Evolutionary conservation across 2,113 vertebrate species (phyloP).

Genomic region (Phrynosoma blainvillii): DNA sequence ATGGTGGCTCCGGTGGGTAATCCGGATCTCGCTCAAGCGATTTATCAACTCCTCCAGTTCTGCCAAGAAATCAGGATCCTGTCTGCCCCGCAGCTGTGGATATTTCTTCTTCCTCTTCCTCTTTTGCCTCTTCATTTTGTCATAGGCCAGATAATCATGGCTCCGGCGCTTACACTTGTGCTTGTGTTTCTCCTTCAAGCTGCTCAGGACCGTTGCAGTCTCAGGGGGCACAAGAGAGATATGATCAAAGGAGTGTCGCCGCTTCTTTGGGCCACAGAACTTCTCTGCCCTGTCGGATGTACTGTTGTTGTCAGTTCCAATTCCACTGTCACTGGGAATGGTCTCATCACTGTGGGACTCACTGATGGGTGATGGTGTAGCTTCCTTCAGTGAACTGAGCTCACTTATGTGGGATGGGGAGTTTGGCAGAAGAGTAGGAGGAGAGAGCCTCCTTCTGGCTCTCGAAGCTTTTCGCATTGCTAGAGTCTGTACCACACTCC

Average conservation of each 20-base stretch:
- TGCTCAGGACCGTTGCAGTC: slow-evolving; percentile 71
- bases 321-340: slow-evolving; percentile 90
- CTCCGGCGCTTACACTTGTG: slow-evolving; percentile 90
- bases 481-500: slow-evolving; percentile 81
- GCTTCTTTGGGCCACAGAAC: slow-evolving; percentile 80
- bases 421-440: slow-evolving; percentile 81
- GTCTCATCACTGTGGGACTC: slow-evolving; percentile 96
- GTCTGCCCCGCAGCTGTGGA: slow-evolving; percentile 85
- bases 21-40: slow-evolving; percentile 88
- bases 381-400: slow-evolving; percentile 86
- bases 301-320: slow-evolving; percentile 92
- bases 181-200: slow-evolving; percentile 92
- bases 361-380: slow-evolving; percentile 92
- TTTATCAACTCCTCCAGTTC: slow-evolving; percentile 91
- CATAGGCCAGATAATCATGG: slow-evolving; percentile 88
- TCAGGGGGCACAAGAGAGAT: slow-evolving; percentile 79
- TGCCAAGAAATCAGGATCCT: slow-evolving; percentile 92
- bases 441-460: slow-evolving; percentile 77
- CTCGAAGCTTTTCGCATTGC: slow-evolving; percentile 87
- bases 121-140: slow-evolving; percentile 92
- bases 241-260: slow-evolving; percentile 85
- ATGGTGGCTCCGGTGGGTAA: slow-evolving; percentile 87
- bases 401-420: slow-evolving; percentile 90
- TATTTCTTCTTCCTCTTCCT: slow-evolving; percentile 97
- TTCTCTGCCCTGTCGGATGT: slow-evolving; percentile 89